Conservation (phyloP, 2,113 vertebrate genomes). For the Chiloscyllium plagiosum region DNA sequence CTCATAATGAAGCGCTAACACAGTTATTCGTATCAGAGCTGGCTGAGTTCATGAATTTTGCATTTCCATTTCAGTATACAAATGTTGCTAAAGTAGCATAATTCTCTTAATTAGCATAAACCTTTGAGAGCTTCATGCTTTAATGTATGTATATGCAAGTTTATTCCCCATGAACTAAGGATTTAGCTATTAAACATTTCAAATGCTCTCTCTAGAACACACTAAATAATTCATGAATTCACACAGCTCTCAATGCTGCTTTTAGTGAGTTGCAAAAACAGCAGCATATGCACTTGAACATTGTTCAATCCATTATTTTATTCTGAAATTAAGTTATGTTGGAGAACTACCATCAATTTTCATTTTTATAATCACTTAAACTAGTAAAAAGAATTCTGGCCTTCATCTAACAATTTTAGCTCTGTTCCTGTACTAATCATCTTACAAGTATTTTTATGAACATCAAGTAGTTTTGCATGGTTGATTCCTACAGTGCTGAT, state of each 20-base stretch:
- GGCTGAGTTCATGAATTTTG: conserved; percentile 37
- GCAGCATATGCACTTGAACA: conserved; percentile 35
- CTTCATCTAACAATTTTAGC: conserved; percentile 20
- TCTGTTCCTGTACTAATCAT: conserved; percentile 17
- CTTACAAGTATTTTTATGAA: conserved; percentile 28
- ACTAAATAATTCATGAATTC: conserved; percentile 37
- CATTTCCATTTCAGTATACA: conserved; percentile 36
- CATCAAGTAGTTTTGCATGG: conserved; percentile 26
- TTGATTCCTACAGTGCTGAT: background rate
- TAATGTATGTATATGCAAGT: conserved; percentile 38
- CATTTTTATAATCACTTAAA: conserved; percentile 38
- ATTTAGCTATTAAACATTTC: conserved; percentile 39
- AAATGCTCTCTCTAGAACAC: conserved; percentile 37
- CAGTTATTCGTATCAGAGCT: conserved; percentile 33
- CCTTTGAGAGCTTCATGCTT: conserved; percentile 31
- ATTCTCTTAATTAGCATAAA: conserved; percentile 38
- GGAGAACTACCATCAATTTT: conserved; percentile 28
- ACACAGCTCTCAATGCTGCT: conserved; percentile 27
- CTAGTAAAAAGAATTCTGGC: conserved; percentile 22
- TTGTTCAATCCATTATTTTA: conserved; percentile 29
- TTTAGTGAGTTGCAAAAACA: conserved; percentile 35
- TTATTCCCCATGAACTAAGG: conserved; percentile 37
- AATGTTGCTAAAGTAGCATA: conserved; percentile 38
- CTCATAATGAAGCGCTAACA: conserved; percentile 35
- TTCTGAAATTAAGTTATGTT: conserved; percentile 24